Conservation (phyloP, 1,140 invertebrate species). For the Saccostrea cuccullata region DNA sequence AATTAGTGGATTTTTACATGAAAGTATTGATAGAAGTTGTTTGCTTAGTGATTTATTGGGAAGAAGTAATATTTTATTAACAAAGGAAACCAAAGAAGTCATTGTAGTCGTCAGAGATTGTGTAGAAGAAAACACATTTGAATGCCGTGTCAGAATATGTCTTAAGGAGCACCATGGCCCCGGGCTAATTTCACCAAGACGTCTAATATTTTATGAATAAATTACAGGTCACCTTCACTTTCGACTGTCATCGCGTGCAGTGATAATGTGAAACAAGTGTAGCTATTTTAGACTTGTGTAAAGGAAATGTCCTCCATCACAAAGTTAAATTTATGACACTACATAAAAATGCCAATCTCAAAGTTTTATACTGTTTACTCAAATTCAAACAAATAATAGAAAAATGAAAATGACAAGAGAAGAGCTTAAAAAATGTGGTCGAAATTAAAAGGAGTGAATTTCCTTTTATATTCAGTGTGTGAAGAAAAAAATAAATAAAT, state of each 20-base stretch:
- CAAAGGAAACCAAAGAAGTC: no score
- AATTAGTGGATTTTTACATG: no score
- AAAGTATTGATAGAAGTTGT: no score
- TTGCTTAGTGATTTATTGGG: no score
- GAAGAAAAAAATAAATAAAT: no score
- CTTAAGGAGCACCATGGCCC: conserved; percentile 2
- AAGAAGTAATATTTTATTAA: no score
- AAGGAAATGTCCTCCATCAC: not conserved
- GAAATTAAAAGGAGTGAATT: no score
- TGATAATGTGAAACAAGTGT: conserved; percentile 22
- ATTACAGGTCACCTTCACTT: conserved; percentile 28
- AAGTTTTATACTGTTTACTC: not conserved
- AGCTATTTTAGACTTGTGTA: not conserved
- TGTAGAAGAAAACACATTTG: not conserved
- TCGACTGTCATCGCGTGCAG: not conserved
- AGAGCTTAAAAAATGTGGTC: no score
- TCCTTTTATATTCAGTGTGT: no score
- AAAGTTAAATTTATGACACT: conserved; percentile 16
- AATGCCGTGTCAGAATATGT: not conserved
- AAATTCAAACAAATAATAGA: not conserved
- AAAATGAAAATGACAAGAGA: no score
- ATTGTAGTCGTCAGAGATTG: no score
- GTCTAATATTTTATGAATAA: conserved; percentile 20
- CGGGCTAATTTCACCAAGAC: not conserved
- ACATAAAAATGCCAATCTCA: conserved; percentile 14